phyloP scores from a whole-genome alignment of 2,888 invertebrate species.

The Epinotia demarniana region DNA sequence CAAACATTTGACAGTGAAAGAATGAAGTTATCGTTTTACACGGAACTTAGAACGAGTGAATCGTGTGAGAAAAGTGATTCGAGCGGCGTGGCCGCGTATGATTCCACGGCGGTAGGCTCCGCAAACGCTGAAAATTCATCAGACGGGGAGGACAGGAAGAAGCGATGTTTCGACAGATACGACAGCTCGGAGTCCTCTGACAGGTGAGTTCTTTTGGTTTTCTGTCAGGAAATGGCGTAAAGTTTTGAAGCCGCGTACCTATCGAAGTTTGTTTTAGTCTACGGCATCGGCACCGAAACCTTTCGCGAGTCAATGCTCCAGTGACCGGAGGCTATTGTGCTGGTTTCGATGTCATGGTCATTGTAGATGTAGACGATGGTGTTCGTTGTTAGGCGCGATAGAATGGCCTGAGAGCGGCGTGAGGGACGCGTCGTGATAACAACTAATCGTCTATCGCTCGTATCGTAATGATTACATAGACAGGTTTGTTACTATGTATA shows the following conservation, averaged over 20 bases:
- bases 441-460: conserved; percentile 39
- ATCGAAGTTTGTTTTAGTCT: conserved; percentile 58
- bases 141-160: conserved; percentile 88
- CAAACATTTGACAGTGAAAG: conserved; percentile 71
- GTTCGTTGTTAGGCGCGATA: conserved; percentile 61
- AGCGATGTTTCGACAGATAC: conserved; percentile 95
- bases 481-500: conserved; percentile 44
- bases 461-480: conserved; percentile 43
- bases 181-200: conserved; percentile 97
- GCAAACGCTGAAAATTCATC: conserved; percentile 74
- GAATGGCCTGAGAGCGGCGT: conserved; percentile 75
- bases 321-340: conserved; percentile 79
- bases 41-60: conserved; percentile 80
- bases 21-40: conserved; percentile 80
- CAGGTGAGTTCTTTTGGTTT: conserved; percentile 87
- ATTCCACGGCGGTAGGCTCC: conserved; percentile 64
- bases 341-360: conserved; percentile 82
- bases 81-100: conserved; percentile 77
- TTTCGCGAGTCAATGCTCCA: conserved; percentile 80
- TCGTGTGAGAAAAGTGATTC: conserved; percentile 84
- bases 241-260: conserved; percentile 33
- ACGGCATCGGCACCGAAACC: conserved; percentile 64
- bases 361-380: conserved; percentile 72
- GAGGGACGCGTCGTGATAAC: conserved; percentile 44
- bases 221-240: conserved; percentile 55